Evolutionary conservation across 2,888 invertebrate species (phyloP).

Genomic region (Dicycla oo): DNA sequence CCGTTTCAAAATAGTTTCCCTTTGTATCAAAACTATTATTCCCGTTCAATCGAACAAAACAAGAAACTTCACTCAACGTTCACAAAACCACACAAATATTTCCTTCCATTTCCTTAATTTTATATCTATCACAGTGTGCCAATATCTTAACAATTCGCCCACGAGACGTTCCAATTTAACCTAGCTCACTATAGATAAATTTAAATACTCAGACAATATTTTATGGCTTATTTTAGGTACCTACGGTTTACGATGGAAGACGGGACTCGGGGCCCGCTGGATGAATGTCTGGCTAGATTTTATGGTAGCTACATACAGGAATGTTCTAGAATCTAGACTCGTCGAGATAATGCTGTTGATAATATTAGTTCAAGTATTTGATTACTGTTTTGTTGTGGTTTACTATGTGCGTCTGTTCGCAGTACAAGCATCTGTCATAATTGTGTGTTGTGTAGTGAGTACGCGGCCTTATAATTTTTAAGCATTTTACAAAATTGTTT

Average conservation of each 20-base stretch:
- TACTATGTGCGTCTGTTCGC: constrained; percentile 12
- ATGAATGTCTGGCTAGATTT: constrained; percentile 87
- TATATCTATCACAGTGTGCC: constrained; percentile 35
- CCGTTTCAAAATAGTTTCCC: neutral
- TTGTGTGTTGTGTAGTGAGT: constrained; percentile 5
- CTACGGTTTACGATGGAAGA: constrained; percentile 88
- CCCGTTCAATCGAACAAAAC: constrained; percentile 19
- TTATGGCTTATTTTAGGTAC: constrained; percentile 89
- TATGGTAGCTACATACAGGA: constrained; percentile 75
- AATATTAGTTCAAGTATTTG: constrained; percentile 67
- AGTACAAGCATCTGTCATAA: constrained; percentile 7
- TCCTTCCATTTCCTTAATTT: constrained; percentile 44
- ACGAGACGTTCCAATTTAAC: constrained; percentile 72
- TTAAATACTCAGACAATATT: constrained; percentile 89
- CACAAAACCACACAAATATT: constrained; percentile 23
- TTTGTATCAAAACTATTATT: constrained; percentile 13
- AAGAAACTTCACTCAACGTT: constrained; percentile 23
- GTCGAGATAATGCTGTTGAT: constrained; percentile 66
- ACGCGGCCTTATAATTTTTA: constrained; percentile 4
- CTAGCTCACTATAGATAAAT: constrained; percentile 82
- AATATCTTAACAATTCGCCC: constrained; percentile 45
- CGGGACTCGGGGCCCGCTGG: constrained; percentile 80
- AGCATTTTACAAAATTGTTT: neutral
- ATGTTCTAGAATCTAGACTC: constrained; percentile 70
- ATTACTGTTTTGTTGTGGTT: constrained; percentile 64